Base-by-base conservation (phyloP, 2,797 vertebrate genomes). In the Girardinus metallicus region DNA sequence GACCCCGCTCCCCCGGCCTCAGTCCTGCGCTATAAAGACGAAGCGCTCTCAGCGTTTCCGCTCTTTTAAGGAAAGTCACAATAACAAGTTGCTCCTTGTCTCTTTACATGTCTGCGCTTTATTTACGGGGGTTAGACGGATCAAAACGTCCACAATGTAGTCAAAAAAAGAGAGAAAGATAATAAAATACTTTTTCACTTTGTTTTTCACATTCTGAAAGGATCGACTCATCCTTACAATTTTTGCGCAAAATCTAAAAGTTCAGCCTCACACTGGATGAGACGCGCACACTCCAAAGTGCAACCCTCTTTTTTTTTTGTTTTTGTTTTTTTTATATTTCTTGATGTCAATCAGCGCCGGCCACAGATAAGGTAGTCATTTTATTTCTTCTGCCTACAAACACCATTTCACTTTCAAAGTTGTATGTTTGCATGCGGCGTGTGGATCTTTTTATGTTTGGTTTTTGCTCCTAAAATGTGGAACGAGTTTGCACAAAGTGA, bases 401-500 rank as follows among this genome's bases (percentile, higher is more conserved):
- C 49, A 1, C 36, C 10, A 10, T n/a, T 11, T 11, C 34, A 36
- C 34, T 64, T 64, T 64, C 7, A 64, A 36, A 36, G 7, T n/a
- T 36, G 12, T 55, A 23, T 41, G n/a, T 60, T 13, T 39, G 13
- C 9, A 6, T 41, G 16, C 3, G 41, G 23, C 26, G 0, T 49
- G 43, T 34, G 15, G 62, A 78, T 31, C 39, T 13, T 74, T 74
- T 64, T 43, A 10, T 76, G 43, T 8, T 4, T 55, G 46, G 46
- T 74, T 57, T 10, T 51, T 29, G 60, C 10, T 51, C 23, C 12
- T 47, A 23, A 84, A 75, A 66, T 80, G 72, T 85, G 44, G 87
- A 83, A 82, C 62, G 53, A 76, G 53, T 85, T 83, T 57, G 29
- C 15, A 57, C 66, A 82, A 85, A 87, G 85, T 85, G 62, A 60